Conservation (phyloP, 2,797 vertebrate genomes). For the Rhabdophis nuchalis region DNA sequence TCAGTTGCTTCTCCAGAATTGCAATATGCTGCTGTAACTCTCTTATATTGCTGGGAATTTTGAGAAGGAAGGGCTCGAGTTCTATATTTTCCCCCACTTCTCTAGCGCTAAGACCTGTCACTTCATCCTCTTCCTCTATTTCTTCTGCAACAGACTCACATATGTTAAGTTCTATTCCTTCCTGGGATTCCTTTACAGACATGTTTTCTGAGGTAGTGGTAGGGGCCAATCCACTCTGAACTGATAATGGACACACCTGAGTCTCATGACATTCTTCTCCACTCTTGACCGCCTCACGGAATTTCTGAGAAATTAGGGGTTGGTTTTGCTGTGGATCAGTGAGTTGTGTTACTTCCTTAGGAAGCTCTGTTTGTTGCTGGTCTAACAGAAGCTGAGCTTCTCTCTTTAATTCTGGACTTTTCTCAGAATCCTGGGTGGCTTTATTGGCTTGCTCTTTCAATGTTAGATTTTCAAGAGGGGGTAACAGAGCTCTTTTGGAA, state of each 20-base stretch:
- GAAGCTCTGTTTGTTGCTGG: conserved; percentile 70
- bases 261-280: conserved; percentile 3
- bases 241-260: fast-evolving
- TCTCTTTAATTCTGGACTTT: conserved; percentile 74
- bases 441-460: conserved; percentile 77
- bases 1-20: conserved; percentile 78
- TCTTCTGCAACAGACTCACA: conserved; percentile 18
- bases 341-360: conserved; percentile 67
- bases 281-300: conserved; percentile 52
- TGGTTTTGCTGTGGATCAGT: conserved; percentile 69
- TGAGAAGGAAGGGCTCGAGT: conserved; percentile 32
- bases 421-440: conserved; percentile 71
- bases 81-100: conserved; percentile 40
- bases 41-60: conserved; percentile 42
- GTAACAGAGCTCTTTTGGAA: conserved; percentile 10
- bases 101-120: neutral
- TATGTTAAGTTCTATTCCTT: conserved; percentile 45
- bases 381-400: conserved; percentile 73
- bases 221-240: fast-evolving
- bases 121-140: conserved; percentile 41
- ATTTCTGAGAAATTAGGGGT: conserved; percentile 7
- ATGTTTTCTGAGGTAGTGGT: neutral
- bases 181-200: conserved; percentile 36
- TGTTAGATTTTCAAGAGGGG: conserved; percentile 61
- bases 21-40: conserved; percentile 77